phyloP scores from a whole-genome alignment of 2,113 vertebrate species.

The Lathamus discolor region DNA sequence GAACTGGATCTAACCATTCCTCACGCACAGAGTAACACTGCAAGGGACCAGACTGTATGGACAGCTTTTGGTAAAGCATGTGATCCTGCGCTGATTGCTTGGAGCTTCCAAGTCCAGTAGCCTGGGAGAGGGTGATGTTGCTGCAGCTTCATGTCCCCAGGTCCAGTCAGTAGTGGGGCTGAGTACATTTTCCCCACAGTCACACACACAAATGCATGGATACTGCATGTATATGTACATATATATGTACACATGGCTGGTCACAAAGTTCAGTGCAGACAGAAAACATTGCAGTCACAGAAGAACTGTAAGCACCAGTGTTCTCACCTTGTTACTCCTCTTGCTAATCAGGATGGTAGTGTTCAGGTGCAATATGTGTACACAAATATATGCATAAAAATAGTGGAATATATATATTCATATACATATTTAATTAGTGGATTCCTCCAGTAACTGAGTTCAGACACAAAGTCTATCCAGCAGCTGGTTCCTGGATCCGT shows the following conservation, averaged over 20 bases:
- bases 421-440: not conserved
- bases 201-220: fast-evolving
- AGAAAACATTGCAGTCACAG: not conserved
- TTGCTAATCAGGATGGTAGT: not conserved
- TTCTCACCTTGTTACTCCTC: not conserved
- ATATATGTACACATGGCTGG: not conserved
- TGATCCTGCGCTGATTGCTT: not conserved
- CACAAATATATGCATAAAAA: not conserved
- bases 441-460: not conserved
- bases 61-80: fast-evolving
- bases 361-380: not conserved
- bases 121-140: not conserved
- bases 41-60: not conserved
- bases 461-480: not conserved
- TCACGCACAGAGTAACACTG: not conserved
- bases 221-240: fast-evolving
- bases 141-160: not conserved
- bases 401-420: not conserved
- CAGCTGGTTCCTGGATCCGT: not conserved
- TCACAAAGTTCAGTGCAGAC: not conserved
- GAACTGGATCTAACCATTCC: not conserved
- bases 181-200: not conserved
- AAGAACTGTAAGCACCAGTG: not conserved
- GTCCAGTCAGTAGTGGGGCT: not conserved
- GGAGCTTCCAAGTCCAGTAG: not conserved